These are phyloP conservation scores for Nephrotoma appendiculata DNA, from an alignment of 2,888 invertebrate species.

Conservation along the genomic window DNA sequence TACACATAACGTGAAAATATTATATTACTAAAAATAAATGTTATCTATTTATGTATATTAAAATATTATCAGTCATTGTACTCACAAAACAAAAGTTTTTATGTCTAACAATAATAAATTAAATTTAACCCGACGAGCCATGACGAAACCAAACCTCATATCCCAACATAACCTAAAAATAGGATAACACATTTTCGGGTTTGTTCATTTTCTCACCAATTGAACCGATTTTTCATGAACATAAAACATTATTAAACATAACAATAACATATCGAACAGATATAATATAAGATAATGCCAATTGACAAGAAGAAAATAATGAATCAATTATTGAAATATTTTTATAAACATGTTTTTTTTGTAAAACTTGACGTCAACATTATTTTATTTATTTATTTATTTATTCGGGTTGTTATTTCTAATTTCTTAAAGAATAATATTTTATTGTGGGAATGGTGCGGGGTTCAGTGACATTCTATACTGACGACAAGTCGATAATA, in stretches of 20 bases:
- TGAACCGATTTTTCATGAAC: neutral
- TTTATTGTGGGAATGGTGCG: too few relatives aligned
- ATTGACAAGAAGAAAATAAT: neutral
- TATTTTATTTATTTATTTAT: neutral
- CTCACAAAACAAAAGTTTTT: neutral
- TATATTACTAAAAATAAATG: too few relatives aligned
- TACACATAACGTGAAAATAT: too few relatives aligned
- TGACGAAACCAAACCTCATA: neutral
- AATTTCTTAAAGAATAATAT: too few relatives aligned
- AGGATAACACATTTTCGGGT: neutral
- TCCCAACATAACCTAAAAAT: neutral
- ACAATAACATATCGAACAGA: neutral
- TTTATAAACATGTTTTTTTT: neutral
- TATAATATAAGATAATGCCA: neutral
- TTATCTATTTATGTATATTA: too few relatives aligned
- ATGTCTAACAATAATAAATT: neutral
- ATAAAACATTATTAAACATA: neutral
- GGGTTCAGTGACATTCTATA: too few relatives aligned
- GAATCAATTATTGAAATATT: neutral
- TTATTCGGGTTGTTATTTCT: too few relatives aligned
- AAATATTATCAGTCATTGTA: too few relatives aligned
- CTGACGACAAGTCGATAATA: too few relatives aligned
- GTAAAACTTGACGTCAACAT: neutral
- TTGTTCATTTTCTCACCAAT: neutral
- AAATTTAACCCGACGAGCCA: neutral